These are phyloP conservation scores for Cyprinella venusta DNA, from an alignment of 2,797 vertebrate species.

Conservation along the genomic window DNA sequence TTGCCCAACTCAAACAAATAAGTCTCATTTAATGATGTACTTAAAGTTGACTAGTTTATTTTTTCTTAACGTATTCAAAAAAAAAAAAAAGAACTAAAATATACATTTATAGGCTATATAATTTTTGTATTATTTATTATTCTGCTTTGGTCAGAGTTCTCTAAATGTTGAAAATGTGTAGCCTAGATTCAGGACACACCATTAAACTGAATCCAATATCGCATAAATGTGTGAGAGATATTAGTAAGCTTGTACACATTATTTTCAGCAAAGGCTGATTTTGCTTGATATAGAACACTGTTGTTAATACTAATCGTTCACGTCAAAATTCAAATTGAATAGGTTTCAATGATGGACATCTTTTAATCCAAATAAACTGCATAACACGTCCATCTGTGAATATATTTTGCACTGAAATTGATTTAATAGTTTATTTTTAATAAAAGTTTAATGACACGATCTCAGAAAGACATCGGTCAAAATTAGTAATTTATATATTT, in stretches of 20 bases:
- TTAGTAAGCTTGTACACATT: background rate
- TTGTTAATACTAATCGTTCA: background rate
- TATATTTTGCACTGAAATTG: background rate
- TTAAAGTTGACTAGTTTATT: background rate
- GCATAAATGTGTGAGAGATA: background rate
- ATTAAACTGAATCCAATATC: background rate
- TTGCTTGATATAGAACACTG: background rate
- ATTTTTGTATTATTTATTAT: background rate
- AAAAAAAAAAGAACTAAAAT: background rate
- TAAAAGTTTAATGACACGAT: background rate
- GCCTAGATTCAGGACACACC: background rate
- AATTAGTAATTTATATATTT: background rate
- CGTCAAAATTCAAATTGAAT: background rate
- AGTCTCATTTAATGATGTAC: too few species aligned
- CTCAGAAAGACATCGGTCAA: background rate
- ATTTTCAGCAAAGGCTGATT: background rate
- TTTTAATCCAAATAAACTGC: background rate
- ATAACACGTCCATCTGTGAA: background rate
- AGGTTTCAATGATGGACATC: background rate
- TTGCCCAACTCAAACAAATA: background rate
- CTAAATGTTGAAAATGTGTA: background rate
- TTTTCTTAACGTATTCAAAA: background rate
- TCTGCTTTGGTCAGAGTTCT: background rate
- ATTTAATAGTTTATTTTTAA: background rate
- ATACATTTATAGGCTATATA: background rate